Conservation (phyloP, 2,888 invertebrate species). For the Horisme vitalbata region DNA sequence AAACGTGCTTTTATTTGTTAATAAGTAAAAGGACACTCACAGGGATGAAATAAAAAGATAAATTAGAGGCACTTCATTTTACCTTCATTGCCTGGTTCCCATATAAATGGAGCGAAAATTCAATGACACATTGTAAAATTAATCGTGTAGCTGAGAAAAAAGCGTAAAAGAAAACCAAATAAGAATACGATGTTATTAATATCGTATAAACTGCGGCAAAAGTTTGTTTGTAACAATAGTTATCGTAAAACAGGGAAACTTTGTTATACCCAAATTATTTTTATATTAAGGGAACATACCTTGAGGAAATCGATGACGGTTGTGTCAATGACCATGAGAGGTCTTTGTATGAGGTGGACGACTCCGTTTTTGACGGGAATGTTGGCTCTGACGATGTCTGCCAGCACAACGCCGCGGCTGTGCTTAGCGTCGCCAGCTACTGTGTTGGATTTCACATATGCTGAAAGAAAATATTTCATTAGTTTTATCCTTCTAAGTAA, state of each 20-base stretch:
- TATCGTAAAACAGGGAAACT: constrained; percentile 3
- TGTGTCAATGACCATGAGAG: constrained; percentile 95
- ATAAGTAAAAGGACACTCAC: constrained; percentile 58
- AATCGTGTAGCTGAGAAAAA: constrained; percentile 19
- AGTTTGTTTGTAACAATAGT: constrained; percentile 9
- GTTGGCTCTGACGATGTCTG: constrained; percentile 94
- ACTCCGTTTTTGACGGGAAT: constrained; percentile 97
- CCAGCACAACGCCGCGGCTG: constrained; percentile 91
- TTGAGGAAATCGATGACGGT: constrained; percentile 92
- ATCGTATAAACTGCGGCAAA: constrained; percentile 15
- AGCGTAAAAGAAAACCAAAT: constrained; percentile 3
- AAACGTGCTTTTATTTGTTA: constrained; percentile 58
- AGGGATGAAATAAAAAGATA: constrained; percentile 55
- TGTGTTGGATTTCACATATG: constrained; percentile 93
- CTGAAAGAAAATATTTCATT: constrained; percentile 67
- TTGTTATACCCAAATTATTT: constrained; percentile 10
- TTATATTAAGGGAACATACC: constrained; percentile 73
- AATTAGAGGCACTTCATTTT: constrained; percentile 60
- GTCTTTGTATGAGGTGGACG: constrained; percentile 95
- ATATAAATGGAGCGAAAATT: constrained; percentile 75
- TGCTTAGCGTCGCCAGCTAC: constrained; percentile 90
- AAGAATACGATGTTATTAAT: constrained; percentile 4
- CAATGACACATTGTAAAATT: constrained; percentile 45
- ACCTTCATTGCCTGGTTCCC: constrained; percentile 81
- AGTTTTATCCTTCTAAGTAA: neutral